A percentile compares a stretch with the other conserved stretches of the same genome.
phyloP scores from a whole-genome alignment of 2,888 invertebrate genomes.

The Caradrina kadenii region DNA sequence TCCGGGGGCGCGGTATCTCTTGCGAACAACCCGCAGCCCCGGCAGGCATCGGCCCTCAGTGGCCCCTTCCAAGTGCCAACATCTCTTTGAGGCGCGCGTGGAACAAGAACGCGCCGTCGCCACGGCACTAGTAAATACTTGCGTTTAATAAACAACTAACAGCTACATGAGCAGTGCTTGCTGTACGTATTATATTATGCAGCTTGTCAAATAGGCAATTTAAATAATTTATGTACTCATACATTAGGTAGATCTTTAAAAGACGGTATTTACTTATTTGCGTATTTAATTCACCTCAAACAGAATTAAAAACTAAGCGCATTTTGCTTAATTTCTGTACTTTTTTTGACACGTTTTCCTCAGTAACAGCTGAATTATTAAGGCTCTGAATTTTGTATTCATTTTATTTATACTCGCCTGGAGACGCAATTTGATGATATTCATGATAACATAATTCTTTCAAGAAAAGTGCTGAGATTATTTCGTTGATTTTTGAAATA shows the following conservation, averaged over 20 bases:
- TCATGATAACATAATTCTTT: slow-evolving; percentile 39
- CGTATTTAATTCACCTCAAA: slow-evolving; percentile 5
- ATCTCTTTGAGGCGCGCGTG: too few relatives aligned
- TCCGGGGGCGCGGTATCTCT: too few relatives aligned
- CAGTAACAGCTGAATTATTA: slow-evolving; percentile 29
- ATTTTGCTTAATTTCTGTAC: slow-evolving; percentile 38
- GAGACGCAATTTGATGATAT: slow-evolving; percentile 41
- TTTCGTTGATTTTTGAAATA: slow-evolving; percentile 3
- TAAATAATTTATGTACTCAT: neutral
- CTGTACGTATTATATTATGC: too few relatives aligned
- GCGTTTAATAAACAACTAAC: neutral
- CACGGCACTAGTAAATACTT: neutral
- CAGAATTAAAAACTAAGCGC: slow-evolving; percentile 12
- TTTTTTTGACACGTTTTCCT: slow-evolving; percentile 22
- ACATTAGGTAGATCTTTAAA: too few relatives aligned
- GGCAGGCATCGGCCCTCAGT: too few relatives aligned
- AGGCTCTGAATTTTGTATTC: slow-evolving; percentile 16
- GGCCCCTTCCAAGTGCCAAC: too few relatives aligned
- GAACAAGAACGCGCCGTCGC: too few relatives aligned
- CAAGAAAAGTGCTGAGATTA: slow-evolving; percentile 21
- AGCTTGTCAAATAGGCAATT: too few relatives aligned
- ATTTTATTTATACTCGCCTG: slow-evolving; percentile 35
- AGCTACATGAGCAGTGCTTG: neutral
- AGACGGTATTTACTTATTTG: neutral
- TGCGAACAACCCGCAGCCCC: too few relatives aligned